Conservation (phyloP, 2,113 vertebrate species). For the Microtus pennsylvanicus region DNA sequence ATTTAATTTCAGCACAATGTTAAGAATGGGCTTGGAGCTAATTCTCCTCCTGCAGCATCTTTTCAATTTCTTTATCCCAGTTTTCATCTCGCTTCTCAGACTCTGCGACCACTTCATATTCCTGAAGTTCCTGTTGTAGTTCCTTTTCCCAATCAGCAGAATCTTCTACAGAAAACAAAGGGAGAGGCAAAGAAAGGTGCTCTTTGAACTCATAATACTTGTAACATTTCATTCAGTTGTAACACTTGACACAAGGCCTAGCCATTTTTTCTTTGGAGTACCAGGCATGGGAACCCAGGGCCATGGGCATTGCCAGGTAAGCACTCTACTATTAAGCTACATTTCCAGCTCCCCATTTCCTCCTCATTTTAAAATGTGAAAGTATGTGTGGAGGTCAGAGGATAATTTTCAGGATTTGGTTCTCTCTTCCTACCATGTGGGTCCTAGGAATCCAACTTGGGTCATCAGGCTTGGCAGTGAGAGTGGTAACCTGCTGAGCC, state of each 20-base stretch:
- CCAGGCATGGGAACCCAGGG: not conserved
- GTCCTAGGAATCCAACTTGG: not conserved
- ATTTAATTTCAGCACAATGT: conserved; percentile 75
- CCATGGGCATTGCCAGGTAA: not conserved
- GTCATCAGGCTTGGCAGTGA: not conserved
- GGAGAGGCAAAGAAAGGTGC: not conserved
- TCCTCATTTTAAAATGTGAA: not conserved
- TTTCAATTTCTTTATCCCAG: conserved; percentile 97
- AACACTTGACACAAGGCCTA: not conserved
- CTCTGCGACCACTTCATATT: conserved; percentile 95
- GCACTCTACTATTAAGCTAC: not conserved
- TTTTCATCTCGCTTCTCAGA: conserved; percentile 93
- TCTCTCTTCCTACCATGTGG: not conserved
- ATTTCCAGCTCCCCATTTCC: not conserved
- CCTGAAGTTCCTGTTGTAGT: conserved; percentile 96
- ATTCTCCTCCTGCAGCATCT: conserved; percentile 94
- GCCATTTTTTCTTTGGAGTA: not conserved
- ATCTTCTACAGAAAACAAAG: conserved; percentile 88
- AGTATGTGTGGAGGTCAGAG: not conserved
- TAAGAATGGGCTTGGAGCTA: conserved; percentile 80
- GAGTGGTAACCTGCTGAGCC: not conserved
- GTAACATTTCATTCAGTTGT: not conserved
- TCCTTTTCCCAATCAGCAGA: conserved; percentile 96
- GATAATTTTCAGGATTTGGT: not conserved
- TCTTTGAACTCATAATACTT: not conserved